phyloP scores from a whole-genome alignment of 2,888 invertebrate species.

The Drosophila phalerata region DNA sequence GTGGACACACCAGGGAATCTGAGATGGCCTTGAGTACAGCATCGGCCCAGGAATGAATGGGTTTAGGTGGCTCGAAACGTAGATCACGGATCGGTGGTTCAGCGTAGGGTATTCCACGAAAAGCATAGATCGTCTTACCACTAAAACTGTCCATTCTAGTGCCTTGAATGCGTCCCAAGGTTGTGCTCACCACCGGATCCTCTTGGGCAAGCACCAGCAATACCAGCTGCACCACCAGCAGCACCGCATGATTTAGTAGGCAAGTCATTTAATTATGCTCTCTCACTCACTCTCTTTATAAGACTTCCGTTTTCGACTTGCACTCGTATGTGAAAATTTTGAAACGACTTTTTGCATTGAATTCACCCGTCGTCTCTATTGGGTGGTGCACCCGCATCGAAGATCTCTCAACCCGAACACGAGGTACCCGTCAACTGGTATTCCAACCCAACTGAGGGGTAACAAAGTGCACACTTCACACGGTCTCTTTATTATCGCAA shows the following conservation, averaged over 20 bases:
- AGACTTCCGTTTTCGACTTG: background rate
- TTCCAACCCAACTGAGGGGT: background rate
- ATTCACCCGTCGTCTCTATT: slow-evolving; percentile 4
- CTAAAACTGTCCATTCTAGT: slow-evolving; percentile 84
- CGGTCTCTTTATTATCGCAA: slow-evolving; percentile 37
- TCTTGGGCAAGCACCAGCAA: slow-evolving; percentile 16
- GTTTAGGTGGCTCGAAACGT: slow-evolving; percentile 85
- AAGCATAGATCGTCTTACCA: slow-evolving; percentile 85
- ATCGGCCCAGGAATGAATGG: slow-evolving; percentile 78
- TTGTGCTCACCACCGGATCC: slow-evolving; percentile 58
- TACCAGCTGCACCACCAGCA: slow-evolving; percentile 15
- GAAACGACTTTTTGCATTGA: slow-evolving; percentile 27
- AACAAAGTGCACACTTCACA: slow-evolving; percentile 33
- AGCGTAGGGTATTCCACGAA: slow-evolving; percentile 85
- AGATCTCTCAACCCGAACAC: slow-evolving; percentile 8
- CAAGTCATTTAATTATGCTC: slow-evolving; percentile 30
- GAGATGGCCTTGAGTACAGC: slow-evolving; percentile 83
- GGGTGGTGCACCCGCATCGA: slow-evolving; percentile 51
- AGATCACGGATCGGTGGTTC: slow-evolving; percentile 79
- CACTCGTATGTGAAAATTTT: slow-evolving; percentile 33
- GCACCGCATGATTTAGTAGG: slow-evolving; percentile 1
- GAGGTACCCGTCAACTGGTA: slow-evolving; percentile 7
- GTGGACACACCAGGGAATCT: slow-evolving; percentile 85
- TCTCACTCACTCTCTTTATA: background rate
- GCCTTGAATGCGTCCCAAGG: slow-evolving; percentile 85